Conservation (phyloP, 2,113 vertebrate genomes). For the Callipepla californica region DNA sequence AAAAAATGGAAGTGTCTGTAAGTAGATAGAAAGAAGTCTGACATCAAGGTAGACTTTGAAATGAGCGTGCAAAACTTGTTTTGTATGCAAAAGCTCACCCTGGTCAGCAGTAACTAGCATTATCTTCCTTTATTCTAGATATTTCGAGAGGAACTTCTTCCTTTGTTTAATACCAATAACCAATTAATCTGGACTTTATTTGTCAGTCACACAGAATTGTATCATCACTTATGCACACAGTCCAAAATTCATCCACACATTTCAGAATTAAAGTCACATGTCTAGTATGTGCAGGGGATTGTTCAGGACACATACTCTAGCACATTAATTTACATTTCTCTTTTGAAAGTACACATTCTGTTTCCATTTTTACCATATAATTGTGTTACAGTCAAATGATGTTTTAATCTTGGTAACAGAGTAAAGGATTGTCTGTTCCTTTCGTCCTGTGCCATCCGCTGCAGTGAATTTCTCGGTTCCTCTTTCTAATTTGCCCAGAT, state of each 20-base stretch:
- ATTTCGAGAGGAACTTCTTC: slow-evolving; percentile 46
- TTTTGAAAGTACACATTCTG: background rate
- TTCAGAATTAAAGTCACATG: background rate
- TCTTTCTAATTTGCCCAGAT: background rate
- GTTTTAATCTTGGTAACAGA: background rate
- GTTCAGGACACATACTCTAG: background rate
- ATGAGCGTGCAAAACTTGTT: background rate
- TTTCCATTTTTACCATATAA: background rate
- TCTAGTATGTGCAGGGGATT: background rate
- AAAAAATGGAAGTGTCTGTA: background rate
- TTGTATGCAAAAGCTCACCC: slow-evolving; percentile 10
- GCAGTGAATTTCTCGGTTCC: background rate
- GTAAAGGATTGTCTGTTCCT: background rate
- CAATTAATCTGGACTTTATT: slow-evolving; percentile 49
- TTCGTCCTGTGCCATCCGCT: background rate
- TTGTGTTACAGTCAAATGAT: background rate
- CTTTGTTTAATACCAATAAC: slow-evolving; percentile 62
- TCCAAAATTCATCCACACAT: background rate
- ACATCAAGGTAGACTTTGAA: background rate
- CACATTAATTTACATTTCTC: background rate
- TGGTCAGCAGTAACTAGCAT: background rate
- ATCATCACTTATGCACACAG: background rate
- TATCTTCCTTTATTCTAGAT: slow-evolving; percentile 22
- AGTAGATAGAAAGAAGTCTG: background rate
- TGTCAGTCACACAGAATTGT: slow-evolving; percentile 11